phyloP scores from a whole-genome alignment of 2,113 vertebrate genomes.

The Hassar affinis region DNA sequence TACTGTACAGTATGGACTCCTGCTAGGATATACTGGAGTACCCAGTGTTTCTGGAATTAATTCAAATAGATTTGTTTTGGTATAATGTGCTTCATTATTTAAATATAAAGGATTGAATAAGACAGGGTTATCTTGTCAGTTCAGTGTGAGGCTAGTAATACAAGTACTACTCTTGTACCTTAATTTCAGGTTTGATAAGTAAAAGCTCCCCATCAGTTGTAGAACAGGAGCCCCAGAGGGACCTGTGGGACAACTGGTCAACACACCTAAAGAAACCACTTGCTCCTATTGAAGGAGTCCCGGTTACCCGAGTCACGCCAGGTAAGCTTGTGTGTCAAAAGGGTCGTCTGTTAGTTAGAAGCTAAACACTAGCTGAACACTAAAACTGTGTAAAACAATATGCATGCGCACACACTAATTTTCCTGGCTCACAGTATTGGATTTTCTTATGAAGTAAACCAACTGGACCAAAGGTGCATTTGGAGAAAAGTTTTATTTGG shows the following conservation, averaged over 20 bases:
- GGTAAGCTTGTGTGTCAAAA: conserved; percentile 60
- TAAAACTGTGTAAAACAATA: background rate
- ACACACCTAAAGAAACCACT: conserved; percentile 70
- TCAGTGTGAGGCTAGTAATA: background rate
- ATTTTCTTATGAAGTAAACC: too few relatives aligned
- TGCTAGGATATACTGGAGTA: background rate
- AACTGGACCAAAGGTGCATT: too few relatives aligned
- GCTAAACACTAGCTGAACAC: background rate
- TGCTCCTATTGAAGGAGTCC: conserved; percentile 72
- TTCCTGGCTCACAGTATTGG: too few relatives aligned
- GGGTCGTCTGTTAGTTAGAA: background rate
- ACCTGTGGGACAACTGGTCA: conserved; percentile 79
- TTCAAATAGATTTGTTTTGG: background rate
- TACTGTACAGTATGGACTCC: background rate
- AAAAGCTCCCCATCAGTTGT: conserved; percentile 76
- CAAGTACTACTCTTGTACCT: conserved; percentile 16
- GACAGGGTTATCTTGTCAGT: background rate
- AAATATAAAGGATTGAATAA: background rate
- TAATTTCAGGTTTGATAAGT: conserved; percentile 82
- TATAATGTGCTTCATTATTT: background rate
- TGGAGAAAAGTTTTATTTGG: too few relatives aligned
- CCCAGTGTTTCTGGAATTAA: background rate
- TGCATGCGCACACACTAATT: background rate
- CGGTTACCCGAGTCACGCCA: conserved; percentile 73
- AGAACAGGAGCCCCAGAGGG: conserved; percentile 73